A percentile compares a stretch with the other conserved stretches of the same genome.
phyloP scores from a whole-genome alignment of 1,140 invertebrate genomes.

The Bombus sibiricus region DNA sequence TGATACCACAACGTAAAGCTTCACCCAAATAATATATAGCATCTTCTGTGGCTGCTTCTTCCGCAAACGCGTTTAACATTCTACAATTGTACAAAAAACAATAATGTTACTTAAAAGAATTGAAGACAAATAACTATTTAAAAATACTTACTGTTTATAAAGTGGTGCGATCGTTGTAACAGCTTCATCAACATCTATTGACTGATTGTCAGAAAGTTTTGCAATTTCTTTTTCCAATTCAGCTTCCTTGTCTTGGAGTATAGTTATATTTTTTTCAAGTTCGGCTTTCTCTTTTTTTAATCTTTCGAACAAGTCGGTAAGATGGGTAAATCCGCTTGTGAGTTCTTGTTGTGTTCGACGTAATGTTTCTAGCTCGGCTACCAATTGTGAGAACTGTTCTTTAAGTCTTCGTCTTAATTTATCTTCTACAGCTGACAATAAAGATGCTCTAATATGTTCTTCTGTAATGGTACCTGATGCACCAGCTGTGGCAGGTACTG shows the following conservation, averaged over 20 bases:
- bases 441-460: conserved; percentile 96
- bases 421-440: conserved; percentile 97
- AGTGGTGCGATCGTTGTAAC: conserved; percentile 98
- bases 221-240: conserved; percentile 93
- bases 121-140: background rate
- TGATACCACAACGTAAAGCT: conserved; percentile 94
- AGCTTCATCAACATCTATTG: conserved; percentile 97
- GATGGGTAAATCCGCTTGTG: conserved; percentile 91
- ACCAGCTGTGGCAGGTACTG: conserved; percentile 80
- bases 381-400: conserved; percentile 94
- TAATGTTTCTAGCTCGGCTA: conserved; percentile 96
- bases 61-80: conserved; percentile 97
- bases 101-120: background rate
- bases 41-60: conserved; percentile 99
- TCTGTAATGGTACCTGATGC: conserved; percentile 94
- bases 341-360: conserved; percentile 95
- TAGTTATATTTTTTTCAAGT: conserved; percentile 92
- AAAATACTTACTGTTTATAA: conserved; percentile 92
- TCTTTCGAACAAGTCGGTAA: conserved; percentile 91
- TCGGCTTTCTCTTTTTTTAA: conserved; percentile 93
- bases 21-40: conserved; percentile 99
- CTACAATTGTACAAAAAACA: conserved; percentile 80
- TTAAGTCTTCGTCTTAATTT: conserved; percentile 93
- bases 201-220: conserved; percentile 90
- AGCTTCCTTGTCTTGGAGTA: conserved; percentile 92